Percentiles rank a stretch among this genome's conserved stretches.
Conservation (phyloP, 1,140 invertebrate genomes). For the Drosophila rufa region DNA sequence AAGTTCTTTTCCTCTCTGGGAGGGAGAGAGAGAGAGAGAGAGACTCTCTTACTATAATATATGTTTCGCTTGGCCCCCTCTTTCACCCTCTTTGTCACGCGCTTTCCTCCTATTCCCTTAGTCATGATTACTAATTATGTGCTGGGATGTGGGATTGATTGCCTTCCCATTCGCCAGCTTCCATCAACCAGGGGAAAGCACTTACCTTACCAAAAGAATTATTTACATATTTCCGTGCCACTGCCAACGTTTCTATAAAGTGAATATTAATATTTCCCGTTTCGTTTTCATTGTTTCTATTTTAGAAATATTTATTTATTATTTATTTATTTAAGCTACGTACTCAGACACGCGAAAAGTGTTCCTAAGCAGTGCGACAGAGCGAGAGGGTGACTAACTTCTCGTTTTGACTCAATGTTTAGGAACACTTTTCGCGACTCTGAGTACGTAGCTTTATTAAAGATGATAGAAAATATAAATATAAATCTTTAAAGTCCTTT, state of each 20-base stretch:
- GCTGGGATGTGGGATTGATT: constrained; percentile 26
- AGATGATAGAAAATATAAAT: not conserved
- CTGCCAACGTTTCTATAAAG: not conserved
- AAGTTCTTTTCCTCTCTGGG: constrained; percentile 38
- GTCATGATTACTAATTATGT: constrained; percentile 43
- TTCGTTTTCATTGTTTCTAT: too few relatives aligned
- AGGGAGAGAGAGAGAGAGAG: too few relatives aligned
- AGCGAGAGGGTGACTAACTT: too few relatives aligned
- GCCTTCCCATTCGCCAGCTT: constrained; percentile 5
- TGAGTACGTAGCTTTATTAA: too few relatives aligned
- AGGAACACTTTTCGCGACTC: too few relatives aligned
- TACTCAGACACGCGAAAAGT: too few relatives aligned
- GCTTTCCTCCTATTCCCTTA: constrained; percentile 27
- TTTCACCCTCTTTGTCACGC: constrained; percentile 15
- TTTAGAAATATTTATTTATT: too few relatives aligned
- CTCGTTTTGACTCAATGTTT: too few relatives aligned
- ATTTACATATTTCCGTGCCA: not conserved
- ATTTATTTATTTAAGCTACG: too few relatives aligned
- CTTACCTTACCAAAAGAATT: not conserved
- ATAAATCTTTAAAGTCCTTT: not conserved
- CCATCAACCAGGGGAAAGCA: not conserved
- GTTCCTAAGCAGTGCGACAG: too few relatives aligned
- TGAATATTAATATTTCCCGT: too few relatives aligned
- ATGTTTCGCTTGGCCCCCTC: not conserved
- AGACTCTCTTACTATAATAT: not conserved